Evolutionary conservation across 2,113 vertebrate species (phyloP).

Genomic region (mouse (Mus musculus)): GRCm39 chr1:34437501-34438000

Average conservation of each 20-base stretch:
- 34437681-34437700: neutral
- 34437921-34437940: neutral
- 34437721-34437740: neutral
- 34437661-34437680: neutral
- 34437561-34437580: neutral
- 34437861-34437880: neutral
- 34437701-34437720: neutral
- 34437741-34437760: neutral
- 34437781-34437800: neutral
- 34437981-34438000: neutral
- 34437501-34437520: constrained; percentile 1
- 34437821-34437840: neutral
- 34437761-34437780: neutral
- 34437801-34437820: neutral
- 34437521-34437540: neutral
- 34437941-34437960: neutral
- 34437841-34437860: neutral
- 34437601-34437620: no score
- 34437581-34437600: neutral
- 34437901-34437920: neutral
- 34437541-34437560: neutral
- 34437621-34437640: neutral
- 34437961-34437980: neutral
- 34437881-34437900: neutral
- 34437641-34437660: neutral